Base-by-base conservation (phyloP, 2,797 vertebrate genomes). In the Notolabrus celidotus region DNA sequence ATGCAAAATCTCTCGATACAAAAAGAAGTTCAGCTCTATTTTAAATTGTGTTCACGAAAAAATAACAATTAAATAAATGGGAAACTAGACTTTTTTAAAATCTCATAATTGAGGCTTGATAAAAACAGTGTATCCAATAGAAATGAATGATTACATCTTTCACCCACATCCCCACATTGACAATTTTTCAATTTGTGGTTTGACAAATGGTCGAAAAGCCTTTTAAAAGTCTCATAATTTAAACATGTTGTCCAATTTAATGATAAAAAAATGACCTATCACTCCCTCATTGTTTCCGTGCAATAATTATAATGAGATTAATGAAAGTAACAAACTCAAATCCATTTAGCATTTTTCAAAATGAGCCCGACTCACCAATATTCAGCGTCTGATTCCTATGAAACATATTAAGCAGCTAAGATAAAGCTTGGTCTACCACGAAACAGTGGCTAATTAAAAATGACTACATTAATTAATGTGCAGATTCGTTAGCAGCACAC, bases 401-500 rank as follows among this genome's bases (percentile, higher is more conserved):
- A 83, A 89, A 83, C 84, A 80, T 79, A 86, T 84, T 80, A 87
- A 79, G 69, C 75, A 65, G 79, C 84, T 71, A 68, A 87, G 86
- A 89, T 88, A 85, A 88, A 87, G 77, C 75, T 79, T 39, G 68
- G 84, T 80, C 81, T 70, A 85, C 61, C 80, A 88, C 81, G 82
- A 86, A 90, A 88, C 84, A 85, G 74, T 59, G 29, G 82, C 87
- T 90, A 90, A 92, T 92, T 92, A 91, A 91, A 92, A 91, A 91
- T 86, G 86, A 91, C 89, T 84, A 61, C 89, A 90, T 90, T 90
- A 89, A 91, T 91, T 91, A 89, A 88, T 85, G 82, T 86, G 87
- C 76, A 89, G 80, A 89, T 88, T 90, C 63, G 70, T 90, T 89
- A 86, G 89, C 41, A 70, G 77, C 71, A 36, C 65, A 19, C 39